Base-by-base conservation (phyloP, 2,113 vertebrate genomes). In the Epinephelus lanceolatus region DNA sequence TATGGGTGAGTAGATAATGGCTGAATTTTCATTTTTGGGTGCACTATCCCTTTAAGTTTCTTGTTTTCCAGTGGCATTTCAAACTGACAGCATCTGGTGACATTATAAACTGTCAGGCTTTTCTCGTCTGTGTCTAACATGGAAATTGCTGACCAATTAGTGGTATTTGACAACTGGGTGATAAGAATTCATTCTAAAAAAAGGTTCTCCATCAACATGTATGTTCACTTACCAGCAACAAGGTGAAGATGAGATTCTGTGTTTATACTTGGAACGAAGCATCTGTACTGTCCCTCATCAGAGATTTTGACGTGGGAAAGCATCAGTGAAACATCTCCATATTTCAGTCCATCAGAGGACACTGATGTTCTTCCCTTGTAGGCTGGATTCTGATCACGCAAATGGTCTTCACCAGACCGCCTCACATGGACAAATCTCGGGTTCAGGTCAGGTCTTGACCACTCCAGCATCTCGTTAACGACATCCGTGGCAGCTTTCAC, bases 371-470 rank as follows among this genome's bases (percentile, higher is more conserved):
- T 23, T 14, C 23, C 71, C 1, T 1, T 2, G 60, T 40, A 76
- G 30, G 47, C 52, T 1, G 60, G 60, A 30, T 76, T 51, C 33
- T 74, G 71, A 61, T 74, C 45, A 2, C 6, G 0, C 6, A 37
- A 45, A 10, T 0, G 18, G 45, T 51, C 71, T 17, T 61, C 2
- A 2, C 71, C 27, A 0, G 2, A 10, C 2, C 27, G 73, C 13
- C 73, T 23, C 15, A 53, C 5, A 3, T 65, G 49, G 49, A 76
- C 60, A 65, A 40, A 76, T 27, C 49, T 53, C 9, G 73, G 73
- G 1, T 5, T 3, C 19, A 65, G 21, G 5, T 76, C 49, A 19
- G 15, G 9, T 53, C 49, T 76, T 0, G 60, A 3, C 73, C 73
- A 76, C 73, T 76, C 73, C 19, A 76, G 3, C 42, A 52, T 37